Conservation (phyloP, 2,797 vertebrate species). For the Australoheros facetus region DNA sequence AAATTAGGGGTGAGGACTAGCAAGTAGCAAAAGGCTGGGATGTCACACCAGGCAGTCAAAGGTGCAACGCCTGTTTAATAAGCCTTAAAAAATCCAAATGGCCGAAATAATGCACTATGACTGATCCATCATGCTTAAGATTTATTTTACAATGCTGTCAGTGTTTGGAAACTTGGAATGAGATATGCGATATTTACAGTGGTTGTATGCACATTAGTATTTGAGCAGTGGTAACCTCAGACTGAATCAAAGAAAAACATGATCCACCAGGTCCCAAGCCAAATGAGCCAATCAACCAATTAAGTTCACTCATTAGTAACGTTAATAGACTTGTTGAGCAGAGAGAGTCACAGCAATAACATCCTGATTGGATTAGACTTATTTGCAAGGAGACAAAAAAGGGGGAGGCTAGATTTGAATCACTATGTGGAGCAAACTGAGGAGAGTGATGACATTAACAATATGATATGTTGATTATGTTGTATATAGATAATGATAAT, state of each 20-base stretch:
- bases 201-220: not conserved
- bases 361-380: not conserved
- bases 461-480: not conserved
- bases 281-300: constrained; percentile 8
- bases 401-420: not conserved
- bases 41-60: not conserved
- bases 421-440: not conserved
- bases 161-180: not conserved
- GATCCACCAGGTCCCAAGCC: not conserved
- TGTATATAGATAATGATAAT: not conserved
- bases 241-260: not conserved
- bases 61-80: not conserved
- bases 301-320: not conserved
- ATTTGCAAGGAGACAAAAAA: not conserved
- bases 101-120: not conserved
- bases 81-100: not conserved
- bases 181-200: not conserved
- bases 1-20: not conserved
- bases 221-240: not conserved
- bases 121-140: not conserved
- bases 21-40: not conserved
- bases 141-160: not conserved
- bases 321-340: not conserved
- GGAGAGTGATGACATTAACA: not conserved
- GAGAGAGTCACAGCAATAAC: constrained; percentile 2